Evolutionary conservation across 2,797 vertebrate genomes (phyloP).

Genomic region (Allobates femoralis): DNA sequence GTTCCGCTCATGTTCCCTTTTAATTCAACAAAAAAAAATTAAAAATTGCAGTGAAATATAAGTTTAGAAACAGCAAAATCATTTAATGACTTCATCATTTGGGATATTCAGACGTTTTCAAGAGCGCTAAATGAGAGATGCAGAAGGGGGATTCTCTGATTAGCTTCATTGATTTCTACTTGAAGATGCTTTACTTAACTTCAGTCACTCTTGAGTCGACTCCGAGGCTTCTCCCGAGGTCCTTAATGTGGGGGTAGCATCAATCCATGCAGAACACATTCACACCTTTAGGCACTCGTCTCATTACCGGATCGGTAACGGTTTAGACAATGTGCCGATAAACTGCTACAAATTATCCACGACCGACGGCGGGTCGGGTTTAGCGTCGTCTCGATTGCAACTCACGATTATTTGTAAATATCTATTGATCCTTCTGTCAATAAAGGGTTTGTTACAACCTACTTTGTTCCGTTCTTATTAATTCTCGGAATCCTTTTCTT

Average conservation of each 20-base stretch:
- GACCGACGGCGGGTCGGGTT: slow-evolving; percentile 61
- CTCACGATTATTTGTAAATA: slow-evolving; percentile 74
- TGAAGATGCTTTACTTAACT: slow-evolving; percentile 73
- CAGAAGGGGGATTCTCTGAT: slow-evolving; percentile 70
- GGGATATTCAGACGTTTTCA: slow-evolving; percentile 72
- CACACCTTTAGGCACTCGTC: slow-evolving; percentile 41
- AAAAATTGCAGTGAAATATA: slow-evolving; percentile 43
- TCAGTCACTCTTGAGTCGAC: slow-evolving; percentile 71
- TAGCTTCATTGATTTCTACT: slow-evolving; percentile 74
- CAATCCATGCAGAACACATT: slow-evolving; percentile 64
- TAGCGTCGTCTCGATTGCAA: slow-evolving; percentile 71
- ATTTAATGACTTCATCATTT: slow-evolving; percentile 67
- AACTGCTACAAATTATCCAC: slow-evolving; percentile 67
- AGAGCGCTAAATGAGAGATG: slow-evolving; percentile 68
- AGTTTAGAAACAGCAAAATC: slow-evolving; percentile 65
- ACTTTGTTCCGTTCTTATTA: slow-evolving; percentile 65
- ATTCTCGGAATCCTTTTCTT: slow-evolving; percentile 69
- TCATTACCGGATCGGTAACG: slow-evolving; percentile 60
- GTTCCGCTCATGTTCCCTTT: neutral
- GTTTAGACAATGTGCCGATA: slow-evolving; percentile 63
- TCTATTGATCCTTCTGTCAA: slow-evolving; percentile 79
- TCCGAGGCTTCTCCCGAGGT: slow-evolving; percentile 64
- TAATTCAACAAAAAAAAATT: neutral
- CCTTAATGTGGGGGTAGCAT: slow-evolving; percentile 69
- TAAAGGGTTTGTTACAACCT: slow-evolving; percentile 69